Conservation (phyloP, 2,888 invertebrate genomes). For the Sarcophaga variegata region DNA sequence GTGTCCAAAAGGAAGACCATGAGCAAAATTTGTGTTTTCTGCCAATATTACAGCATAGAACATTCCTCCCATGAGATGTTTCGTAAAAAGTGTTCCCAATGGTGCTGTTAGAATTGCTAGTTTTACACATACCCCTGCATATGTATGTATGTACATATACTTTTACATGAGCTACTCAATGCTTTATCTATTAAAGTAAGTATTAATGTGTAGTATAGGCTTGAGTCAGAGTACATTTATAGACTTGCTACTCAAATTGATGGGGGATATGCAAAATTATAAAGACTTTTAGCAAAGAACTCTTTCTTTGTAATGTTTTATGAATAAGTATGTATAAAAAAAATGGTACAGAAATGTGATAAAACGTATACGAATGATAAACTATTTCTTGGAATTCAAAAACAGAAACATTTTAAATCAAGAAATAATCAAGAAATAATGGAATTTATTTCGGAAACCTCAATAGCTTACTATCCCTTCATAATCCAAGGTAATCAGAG, state of each 20-base stretch:
- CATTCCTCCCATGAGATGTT: conserved; percentile 41
- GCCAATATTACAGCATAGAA: conserved; percentile 27
- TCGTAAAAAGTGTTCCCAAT: conserved; percentile 55
- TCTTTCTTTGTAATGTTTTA: not conserved
- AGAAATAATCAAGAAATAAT: too few relatives aligned
- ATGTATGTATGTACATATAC: not conserved
- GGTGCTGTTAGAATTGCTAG: conserved; percentile 49
- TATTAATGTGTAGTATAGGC: too few relatives aligned
- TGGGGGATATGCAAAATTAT: not conserved
- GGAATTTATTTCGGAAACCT: too few relatives aligned
- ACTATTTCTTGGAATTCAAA: too few relatives aligned
- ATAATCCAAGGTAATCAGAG: too few relatives aligned
- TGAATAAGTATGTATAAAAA: too few relatives aligned
- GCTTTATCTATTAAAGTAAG: not conserved
- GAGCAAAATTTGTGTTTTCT: not conserved
- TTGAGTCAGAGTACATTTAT: not conserved
- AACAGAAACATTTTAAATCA: too few relatives aligned
- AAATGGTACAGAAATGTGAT: too few relatives aligned
- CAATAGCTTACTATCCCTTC: too few relatives aligned
- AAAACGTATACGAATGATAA: too few relatives aligned
- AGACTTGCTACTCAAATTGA: conserved; percentile 14
- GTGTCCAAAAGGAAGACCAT: not conserved
- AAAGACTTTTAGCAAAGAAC: not conserved
- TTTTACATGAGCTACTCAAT: not conserved
- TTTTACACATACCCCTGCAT: conserved; percentile 19